Evolutionary conservation across 2,888 invertebrate species (phyloP).

Genomic region (Drosophila diplacantha): DNA sequence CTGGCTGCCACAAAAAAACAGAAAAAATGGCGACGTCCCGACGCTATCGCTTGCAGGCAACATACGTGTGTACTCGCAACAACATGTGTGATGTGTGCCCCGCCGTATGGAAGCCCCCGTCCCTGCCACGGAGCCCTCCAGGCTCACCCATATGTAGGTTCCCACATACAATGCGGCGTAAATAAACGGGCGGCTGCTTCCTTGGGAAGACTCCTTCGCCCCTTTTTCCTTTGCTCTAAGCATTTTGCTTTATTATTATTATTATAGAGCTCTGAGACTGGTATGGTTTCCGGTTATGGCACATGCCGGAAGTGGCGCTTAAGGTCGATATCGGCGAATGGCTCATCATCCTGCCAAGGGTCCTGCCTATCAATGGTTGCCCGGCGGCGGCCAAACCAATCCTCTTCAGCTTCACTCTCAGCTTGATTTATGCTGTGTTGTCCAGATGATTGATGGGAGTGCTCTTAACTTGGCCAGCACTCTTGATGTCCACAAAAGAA

Average conservation of each 20-base stretch:
- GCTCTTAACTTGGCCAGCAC: constrained; percentile 28
- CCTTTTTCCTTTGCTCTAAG: constrained; percentile 42
- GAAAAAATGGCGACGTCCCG: constrained; percentile 46
- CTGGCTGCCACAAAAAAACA: constrained; percentile 8
- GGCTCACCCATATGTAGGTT: constrained; percentile 75
- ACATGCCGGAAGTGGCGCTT: constrained; percentile 54
- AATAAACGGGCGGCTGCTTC: constrained; percentile 67
- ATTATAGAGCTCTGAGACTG: constrained; percentile 35
- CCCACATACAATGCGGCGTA: constrained; percentile 77
- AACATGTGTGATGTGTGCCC: constrained; percentile 78
- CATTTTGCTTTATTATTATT: constrained; percentile 56
- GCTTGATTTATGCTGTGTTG: constrained; percentile 75
- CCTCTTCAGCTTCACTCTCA: constrained; percentile 32
- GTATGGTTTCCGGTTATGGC: constrained; percentile 16
- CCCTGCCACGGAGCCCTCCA: constrained; percentile 52
- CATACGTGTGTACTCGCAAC: constrained; percentile 76
- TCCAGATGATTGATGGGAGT: constrained; percentile 71
- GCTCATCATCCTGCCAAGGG: constrained; percentile 32
- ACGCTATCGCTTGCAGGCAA: constrained; percentile 77
- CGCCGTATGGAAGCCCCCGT: constrained; percentile 75
- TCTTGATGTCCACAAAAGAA: constrained; percentile 40
- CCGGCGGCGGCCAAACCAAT: constrained; percentile 26
- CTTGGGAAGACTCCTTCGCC: constrained; percentile 5
- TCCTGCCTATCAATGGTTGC: constrained; percentile 45
- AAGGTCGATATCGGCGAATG: constrained; percentile 45